Conservation (phyloP, 2,113 vertebrate species). For the Picathartes gymnocephalus region DNA sequence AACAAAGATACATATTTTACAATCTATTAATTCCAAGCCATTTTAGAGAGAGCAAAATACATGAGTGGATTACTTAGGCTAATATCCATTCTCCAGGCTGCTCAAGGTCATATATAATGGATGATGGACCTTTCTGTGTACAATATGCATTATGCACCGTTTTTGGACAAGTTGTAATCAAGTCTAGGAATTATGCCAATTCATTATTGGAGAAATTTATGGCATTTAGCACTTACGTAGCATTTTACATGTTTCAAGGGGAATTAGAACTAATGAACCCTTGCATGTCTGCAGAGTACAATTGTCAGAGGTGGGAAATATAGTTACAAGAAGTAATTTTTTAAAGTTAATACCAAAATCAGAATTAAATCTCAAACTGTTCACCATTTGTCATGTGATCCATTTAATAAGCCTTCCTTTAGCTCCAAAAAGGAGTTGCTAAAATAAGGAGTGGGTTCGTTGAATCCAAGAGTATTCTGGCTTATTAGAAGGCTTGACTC, state of each 20-base stretch:
- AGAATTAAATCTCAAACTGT: background rate
- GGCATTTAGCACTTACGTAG: background rate
- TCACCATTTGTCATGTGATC: background rate
- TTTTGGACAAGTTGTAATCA: slow-evolving; percentile 5
- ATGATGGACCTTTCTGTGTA: slow-evolving; percentile 25
- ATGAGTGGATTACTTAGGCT: slow-evolving; percentile 1
- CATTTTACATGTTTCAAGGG: background rate
- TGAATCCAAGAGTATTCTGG: background rate
- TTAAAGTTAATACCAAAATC: background rate
- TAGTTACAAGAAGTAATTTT: background rate
- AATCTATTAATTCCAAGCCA: background rate
- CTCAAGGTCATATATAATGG: background rate
- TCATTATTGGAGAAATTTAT: background rate
- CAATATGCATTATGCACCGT: background rate
- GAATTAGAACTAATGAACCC: background rate
- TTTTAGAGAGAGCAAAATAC: background rate
- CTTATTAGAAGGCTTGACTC: background rate
- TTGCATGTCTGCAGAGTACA: background rate
- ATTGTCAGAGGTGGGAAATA: background rate
- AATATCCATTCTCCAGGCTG: background rate
- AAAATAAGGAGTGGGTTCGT: background rate
- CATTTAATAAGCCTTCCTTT: background rate
- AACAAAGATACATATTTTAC: background rate
- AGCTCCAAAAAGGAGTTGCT: background rate
- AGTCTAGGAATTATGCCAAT: slow-evolving; percentile 13